A percentile compares a stretch with the other conserved stretches of the same genome.
Evolutionary conservation across 2,113 vertebrate species (phyloP).

Genomic region (Lepus americanus): DNA sequence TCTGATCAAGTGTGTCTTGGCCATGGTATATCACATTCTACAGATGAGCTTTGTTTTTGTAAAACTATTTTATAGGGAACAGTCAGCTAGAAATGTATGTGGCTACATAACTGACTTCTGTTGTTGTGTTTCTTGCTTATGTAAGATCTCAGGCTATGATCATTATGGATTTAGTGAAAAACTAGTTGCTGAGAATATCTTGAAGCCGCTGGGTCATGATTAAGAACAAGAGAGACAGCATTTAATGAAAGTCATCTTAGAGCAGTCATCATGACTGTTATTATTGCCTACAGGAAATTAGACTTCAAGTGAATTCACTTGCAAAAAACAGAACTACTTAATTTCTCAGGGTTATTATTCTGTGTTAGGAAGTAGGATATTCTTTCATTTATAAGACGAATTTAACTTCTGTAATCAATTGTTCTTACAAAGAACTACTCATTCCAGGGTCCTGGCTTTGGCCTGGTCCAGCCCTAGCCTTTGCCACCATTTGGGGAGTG

Average conservation of each 20-base stretch:
- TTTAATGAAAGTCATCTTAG: not conserved
- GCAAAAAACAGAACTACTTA: not conserved
- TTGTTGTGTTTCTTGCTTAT: not conserved
- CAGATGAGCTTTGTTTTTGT: not conserved
- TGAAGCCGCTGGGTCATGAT: not conserved
- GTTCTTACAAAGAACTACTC: not conserved
- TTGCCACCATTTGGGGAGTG: too few species aligned
- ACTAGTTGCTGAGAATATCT: not conserved
- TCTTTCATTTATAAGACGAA: not conserved
- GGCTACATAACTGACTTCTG: not conserved
- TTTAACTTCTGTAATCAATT: not conserved
- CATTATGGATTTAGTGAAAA: not conserved
- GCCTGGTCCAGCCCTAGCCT: too few species aligned
- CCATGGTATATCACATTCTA: not conserved
- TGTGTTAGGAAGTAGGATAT: not conserved
- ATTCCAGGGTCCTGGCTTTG: too few species aligned
- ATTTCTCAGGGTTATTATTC: not conserved
- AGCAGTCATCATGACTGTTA: not conserved
- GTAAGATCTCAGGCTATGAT: not conserved
- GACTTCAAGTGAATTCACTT: not conserved
- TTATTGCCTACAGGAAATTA: not conserved
- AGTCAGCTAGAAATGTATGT: not conserved
- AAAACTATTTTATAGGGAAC: slow-evolving; percentile 21
- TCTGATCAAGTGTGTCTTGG: not conserved
- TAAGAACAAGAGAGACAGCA: not conserved